Percentiles rank a stretch among this genome's conserved stretches.
phyloP scores from a whole-genome alignment of 2,888 invertebrate species.

The Megalurothrips usitatus region DNA sequence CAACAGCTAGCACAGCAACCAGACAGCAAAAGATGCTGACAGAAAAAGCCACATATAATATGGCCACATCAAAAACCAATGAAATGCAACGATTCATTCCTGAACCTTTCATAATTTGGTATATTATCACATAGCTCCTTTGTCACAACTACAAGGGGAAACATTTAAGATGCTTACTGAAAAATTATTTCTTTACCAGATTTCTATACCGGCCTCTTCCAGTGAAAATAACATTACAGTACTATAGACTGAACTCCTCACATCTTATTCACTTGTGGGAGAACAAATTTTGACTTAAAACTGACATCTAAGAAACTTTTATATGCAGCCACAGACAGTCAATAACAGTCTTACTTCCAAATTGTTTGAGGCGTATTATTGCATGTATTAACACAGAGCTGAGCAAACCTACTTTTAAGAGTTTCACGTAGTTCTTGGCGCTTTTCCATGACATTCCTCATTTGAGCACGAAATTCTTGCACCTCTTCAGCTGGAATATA shows the following conservation, averaged over 20 bases:
- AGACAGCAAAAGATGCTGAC: not conserved
- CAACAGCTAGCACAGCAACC: not conserved
- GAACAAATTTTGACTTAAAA: too few species aligned
- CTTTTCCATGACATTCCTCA: slow-evolving; percentile 70
- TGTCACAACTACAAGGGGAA: not conserved
- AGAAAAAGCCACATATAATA: not conserved
- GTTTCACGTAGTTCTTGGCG: slow-evolving; percentile 77
- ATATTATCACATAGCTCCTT: slow-evolving; percentile 8
- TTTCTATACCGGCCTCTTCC: too few species aligned
- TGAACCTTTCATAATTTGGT: slow-evolving; percentile 1
- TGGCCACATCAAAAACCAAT: not conserved
- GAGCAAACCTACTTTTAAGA: slow-evolving; percentile 75
- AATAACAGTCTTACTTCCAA: slow-evolving; percentile 13
- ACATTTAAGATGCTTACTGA: too few species aligned
- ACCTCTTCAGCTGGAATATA: slow-evolving; percentile 87
- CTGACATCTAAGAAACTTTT: too few species aligned
- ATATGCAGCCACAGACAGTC: slow-evolving; percentile 10
- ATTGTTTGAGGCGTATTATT: not conserved
- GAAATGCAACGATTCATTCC: not conserved
- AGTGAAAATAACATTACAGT: too few species aligned
- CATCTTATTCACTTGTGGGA: too few species aligned
- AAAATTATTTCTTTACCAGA: too few species aligned
- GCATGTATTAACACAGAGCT: slow-evolving; percentile 54
- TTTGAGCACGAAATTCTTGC: slow-evolving; percentile 76
- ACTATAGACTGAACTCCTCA: too few species aligned